These are phyloP conservation scores for Notodonta ziczac DNA, from an alignment of 2,888 invertebrate species.

Conservation along the genomic window DNA sequence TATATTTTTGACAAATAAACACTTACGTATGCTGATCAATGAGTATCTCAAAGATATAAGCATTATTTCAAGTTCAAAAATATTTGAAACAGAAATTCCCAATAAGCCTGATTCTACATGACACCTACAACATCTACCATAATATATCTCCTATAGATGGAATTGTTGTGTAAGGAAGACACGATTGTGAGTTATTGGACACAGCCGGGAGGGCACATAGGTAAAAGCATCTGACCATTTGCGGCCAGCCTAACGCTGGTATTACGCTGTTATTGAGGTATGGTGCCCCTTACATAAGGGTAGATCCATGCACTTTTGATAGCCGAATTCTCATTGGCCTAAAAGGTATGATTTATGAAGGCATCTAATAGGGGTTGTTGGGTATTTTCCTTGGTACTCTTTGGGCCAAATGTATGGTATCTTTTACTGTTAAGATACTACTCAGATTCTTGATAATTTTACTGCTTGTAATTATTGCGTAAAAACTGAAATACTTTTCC, in stretches of 20 bases:
- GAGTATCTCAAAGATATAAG: too few relatives aligned
- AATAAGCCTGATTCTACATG: neutral
- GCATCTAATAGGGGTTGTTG: conserved; percentile 11
- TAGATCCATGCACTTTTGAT: neutral
- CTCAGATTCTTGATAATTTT: too few relatives aligned
- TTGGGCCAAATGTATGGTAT: too few relatives aligned
- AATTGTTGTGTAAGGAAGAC: conserved; percentile 68
- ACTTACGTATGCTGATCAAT: too few relatives aligned
- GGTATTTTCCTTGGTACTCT: conserved; percentile 23
- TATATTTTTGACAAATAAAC: too few relatives aligned
- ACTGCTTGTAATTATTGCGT: too few relatives aligned
- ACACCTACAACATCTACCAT: conserved; percentile 21
- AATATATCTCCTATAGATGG: conserved; percentile 52
- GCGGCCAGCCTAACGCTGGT: conserved; percentile 38
- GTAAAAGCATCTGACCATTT: conserved; percentile 55
- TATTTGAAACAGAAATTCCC: neutral
- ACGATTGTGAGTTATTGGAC: conserved; percentile 68
- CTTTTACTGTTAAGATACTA: too few relatives aligned
- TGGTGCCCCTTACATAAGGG: conserved; percentile 25
- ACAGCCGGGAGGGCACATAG: conserved; percentile 50
- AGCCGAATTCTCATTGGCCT: neutral
- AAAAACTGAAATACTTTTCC: too few relatives aligned
- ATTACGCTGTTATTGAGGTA: conserved; percentile 32
- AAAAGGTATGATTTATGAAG: conserved; percentile 3
- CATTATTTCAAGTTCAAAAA: too few relatives aligned